Evolutionary conservation across 2,113 vertebrate genomes (phyloP), one percentile per base, ranked within the genome.

Genomic region (Elaphurus davidianus): DNA sequence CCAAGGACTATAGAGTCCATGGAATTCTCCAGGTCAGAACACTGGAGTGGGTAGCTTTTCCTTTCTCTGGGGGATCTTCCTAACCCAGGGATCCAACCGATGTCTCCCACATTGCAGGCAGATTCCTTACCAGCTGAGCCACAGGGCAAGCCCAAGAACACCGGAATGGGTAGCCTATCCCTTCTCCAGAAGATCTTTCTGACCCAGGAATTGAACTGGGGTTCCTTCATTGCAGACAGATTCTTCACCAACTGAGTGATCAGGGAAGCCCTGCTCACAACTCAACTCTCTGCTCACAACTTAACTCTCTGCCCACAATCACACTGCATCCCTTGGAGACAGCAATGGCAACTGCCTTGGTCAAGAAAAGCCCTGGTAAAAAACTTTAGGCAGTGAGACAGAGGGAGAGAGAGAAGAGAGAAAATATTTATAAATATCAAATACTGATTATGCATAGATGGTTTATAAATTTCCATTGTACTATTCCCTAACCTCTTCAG

Each of bases 311-410:
- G 6, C 40, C 59, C 60, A 59, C 3, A 25, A 3, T 78, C 47
- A 27, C 2, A 36, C 0, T 21, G 17, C 17, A 27, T 9, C 1
- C 33, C 9, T 36, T 55, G 5, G 17, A 21, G 3, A 17, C 43
- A 67, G 15, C 9, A 59, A 0, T 5, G 5, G 50, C 30, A 84
- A 43, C 21, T 67, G 7, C 36, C 7, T 13, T 33, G 83, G 14
- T 13, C 50, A 81, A 90, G n/a, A 23, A 28, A 79, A 81, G 10
- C 8, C 12, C 28, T 90, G 0, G 55, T n/a, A 28, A 14, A 57
- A 40, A 27, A 1, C 30, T 28, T 52, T 17, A 71, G 60, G 30
- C 52, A 59, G 23, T 59, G 40, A n/a, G 13, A 7, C 14, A 50
- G 21, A 74, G 21, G 9, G 11, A 55, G 25, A 92, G n/a, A 21